Base-by-base conservation (phyloP, 2,797 vertebrate genomes). In the Pelobates cultripes region DNA sequence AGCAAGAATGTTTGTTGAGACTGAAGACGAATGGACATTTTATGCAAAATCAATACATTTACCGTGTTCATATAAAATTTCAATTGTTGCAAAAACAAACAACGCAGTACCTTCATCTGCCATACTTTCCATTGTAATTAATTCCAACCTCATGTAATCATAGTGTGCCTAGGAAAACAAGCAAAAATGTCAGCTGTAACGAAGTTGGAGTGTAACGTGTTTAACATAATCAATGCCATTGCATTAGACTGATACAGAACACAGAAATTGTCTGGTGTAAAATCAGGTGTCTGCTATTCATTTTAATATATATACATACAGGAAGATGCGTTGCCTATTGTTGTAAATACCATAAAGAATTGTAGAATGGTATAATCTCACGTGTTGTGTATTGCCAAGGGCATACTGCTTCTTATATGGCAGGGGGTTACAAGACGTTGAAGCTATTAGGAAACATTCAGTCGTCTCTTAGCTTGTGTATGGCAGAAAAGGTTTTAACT, bases 321-420 rank as follows among this genome's bases (percentile, higher is more conserved):
- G 45, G 45, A 28, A 1, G 45, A 47, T 47, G 45, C 5, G 9
- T 5, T 5, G 0, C 5, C 45, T 47, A 47, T 47, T 47, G 5
- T 47, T 47, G 69, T 77, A 77, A 55, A 73, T 76, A 81, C 45
- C 66, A 8, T 51, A n/a, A 69, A 14, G 73, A 73, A 78, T 43
- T 15, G 70, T 8, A 28, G 51, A 43, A 47, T 70, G 71, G 76
- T 75, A 74, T 63, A 43, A 79, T 83, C 71, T 83, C 66, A 53
- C 70, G 71, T 79, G 76, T 64, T 78, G 66, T 84, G 61, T 79
- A 84, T 75, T 64, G 77, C 77, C 70, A 57, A 71, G 82, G 77
- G 77, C 77, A 71, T 57, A 14, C 43, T 47, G 71, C 17, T 12
- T 75, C 60, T 78, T 66, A 9, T 79, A 70, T 75, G 42, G 53